Evolutionary conservation across 2,888 invertebrate species (phyloP), one percentile per base, ranked within the genome.

Genomic region (Alloscopus bannaensis): DNA sequence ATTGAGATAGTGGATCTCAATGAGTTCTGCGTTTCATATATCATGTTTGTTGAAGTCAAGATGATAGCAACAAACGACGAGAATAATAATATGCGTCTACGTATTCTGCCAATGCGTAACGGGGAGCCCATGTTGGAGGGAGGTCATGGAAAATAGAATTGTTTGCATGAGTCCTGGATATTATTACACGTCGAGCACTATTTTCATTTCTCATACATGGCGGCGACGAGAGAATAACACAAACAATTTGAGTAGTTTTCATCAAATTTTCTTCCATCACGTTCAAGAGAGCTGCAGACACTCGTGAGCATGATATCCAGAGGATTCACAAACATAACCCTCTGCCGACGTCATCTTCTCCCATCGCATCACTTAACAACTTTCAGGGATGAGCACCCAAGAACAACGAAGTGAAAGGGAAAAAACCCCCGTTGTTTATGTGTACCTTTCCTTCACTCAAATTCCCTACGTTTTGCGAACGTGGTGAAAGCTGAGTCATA

Each of bases 91-190:
- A 6, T 8, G 36, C 36, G 36, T 36, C 13, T 36, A n/a, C 13
- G 36, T 36, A 36, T 36, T 36, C 36, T 13, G 8, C 13, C 13
- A 8, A 6, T 36, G 13, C 36, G 36, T 13, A 36, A 8, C 36
- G 8, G 8, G 6, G 6, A 6, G 8, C 13, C 36, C 36, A 8
- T 45, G 45, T 16, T n/a, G 45, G 45, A 45, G 45, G 8, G 45
- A 52, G 24, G 47, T 47, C 47, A 47, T 47, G 18, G 4, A 52
- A 52, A 3, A 52, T 22, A 52, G 22, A 18, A 52, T 22, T 52
- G 52, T 52, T 52, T 52, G 52, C 52, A 52, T 52, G 52, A 47
- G n/a, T 22, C 24, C 52, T 52, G 52, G 52, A 52, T 52, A 52
- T 52, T 52, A 52, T 52, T 52, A 52, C 52, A 52, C 20, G 3